Evolutionary conservation across 2,888 invertebrate species (phyloP), one percentile per base, ranked within the genome.

Genomic region (Plutella xylostella): DNA sequence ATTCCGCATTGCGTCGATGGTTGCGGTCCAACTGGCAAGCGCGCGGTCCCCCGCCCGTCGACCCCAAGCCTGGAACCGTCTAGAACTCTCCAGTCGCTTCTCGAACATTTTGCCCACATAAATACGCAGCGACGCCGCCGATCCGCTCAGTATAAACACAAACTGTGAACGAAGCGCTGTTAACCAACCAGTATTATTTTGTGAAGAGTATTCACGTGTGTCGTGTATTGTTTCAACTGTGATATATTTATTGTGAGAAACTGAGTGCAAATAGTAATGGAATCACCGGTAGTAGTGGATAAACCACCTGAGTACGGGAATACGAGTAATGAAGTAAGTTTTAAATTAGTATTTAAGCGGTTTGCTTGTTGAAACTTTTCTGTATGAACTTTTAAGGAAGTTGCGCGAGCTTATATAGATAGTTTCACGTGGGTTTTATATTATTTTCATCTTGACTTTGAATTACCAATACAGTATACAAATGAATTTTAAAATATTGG

Each of bases 211-310:
- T 35, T 35, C 14, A 31, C 42, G 42, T 4, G 42, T 38, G 38
- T 19, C 11, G 38, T 38, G 38, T 38, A 9, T n/a, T 33, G 5
- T n/a, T 28, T 28, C 11, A 19, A 19, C 35, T 25, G 37, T 22
- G 19, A 45, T 22, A 31, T 19, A 30, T 34, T 34, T 18, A 38
- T 46, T 21, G 70, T 55, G 25, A 31, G 25, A 45, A 25, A 37
- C 37, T 33, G 53, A 12, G 28, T 12, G n/a, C 28, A 54, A 53
- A 52, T 51, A 63, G 54, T 57, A 55, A 87, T 87, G 87, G 87
- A 87, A 72, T 87, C 87, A 50, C 86, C 87, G 61, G 85, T 87
- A 73, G 86, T 87, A 68, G 61, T 87, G 73, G 87, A 87, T 72
- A 85, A 83, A 63, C 86, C 87, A 57, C 83, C 86, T 57, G 86